Evolutionary conservation across 2,797 vertebrate species (phyloP).

Genomic region (Danio kyathit): DNA sequence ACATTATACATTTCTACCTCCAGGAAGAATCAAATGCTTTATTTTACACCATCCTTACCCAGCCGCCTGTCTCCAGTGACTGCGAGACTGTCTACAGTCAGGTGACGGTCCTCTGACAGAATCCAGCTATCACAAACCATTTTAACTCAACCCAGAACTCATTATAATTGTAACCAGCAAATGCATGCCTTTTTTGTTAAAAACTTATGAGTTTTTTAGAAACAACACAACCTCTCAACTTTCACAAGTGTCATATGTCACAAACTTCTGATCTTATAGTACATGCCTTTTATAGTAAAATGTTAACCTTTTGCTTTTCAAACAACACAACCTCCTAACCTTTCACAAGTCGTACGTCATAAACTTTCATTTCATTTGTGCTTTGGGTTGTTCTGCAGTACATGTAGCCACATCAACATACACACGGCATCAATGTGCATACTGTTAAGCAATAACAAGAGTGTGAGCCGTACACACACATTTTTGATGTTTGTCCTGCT

Average conservation of each 20-base stretch:
- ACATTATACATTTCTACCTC: neutral
- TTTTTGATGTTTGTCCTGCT: neutral
- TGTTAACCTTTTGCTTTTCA: too few species aligned
- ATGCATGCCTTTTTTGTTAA: neutral
- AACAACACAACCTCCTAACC: too few species aligned
- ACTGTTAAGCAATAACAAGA: neutral
- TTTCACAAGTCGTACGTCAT: too few species aligned
- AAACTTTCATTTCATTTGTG: neutral
- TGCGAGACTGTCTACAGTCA: neutral
- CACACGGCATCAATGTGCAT: neutral
- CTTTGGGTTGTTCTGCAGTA: neutral
- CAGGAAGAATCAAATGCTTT: neutral
- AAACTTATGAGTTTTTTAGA: neutral
- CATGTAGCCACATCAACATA: neutral
- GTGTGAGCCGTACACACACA: neutral
- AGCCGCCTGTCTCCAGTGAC: neutral
- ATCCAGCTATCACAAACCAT: neutral
- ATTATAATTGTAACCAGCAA: neutral
- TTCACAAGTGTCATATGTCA: neutral
- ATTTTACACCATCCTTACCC: neutral
- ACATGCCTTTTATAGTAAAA: too few species aligned
- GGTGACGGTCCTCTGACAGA: neutral
- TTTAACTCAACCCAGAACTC: neutral
- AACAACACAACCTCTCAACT: neutral
- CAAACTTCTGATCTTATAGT: neutral